Base-by-base conservation (phyloP, 2,797 vertebrate species). In the Bothrops alternatus region DNA sequence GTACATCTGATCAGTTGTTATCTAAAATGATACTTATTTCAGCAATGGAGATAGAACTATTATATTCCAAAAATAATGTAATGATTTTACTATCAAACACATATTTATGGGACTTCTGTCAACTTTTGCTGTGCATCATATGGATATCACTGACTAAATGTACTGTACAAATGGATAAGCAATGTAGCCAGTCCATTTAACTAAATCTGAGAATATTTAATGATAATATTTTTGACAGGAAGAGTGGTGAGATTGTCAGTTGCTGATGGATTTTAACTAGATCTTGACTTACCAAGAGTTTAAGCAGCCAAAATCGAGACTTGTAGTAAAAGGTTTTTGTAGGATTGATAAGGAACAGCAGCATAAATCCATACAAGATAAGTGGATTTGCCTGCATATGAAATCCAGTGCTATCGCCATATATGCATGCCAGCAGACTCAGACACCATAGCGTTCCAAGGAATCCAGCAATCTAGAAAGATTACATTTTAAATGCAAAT, bases 291-390 rank as follows among this genome's bases (percentile, higher is more conserved):
- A 99, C 99, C 99, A 99, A 97, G 91, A 99, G 98, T 96, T 99
- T 99, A 86, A 99, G 98, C 93, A 99, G 98, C 99, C 99, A 99
- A 98, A 99, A 99, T 47, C 99, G 98, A 32, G 99, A 99, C 97
- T 99, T 99, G 97, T 99, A 99, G 97, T 99, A 99, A 69, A 98
- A 99, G 92, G 99, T 99, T 98, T 99, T 99, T 95, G 99, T 99
- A 86, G 99, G 99, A 95, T 99, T 99, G 98, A 99, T 98, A 96
- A 99, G 99, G 97, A 99, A 99, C 94, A 99, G 98, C 96, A 99
- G 96, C 98, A 99, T 99, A 97, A 99, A 98, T 96, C 99, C 99
- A 0, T 99, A 99, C 55, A 99, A 98, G 95, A 97, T 98, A 95
- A 99, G 98, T 91, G 99, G 99, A 96, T 99, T 99, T 93, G 98